Conservation (phyloP, 2,113 vertebrate species). For the Dromiciops gliroides region DNA sequence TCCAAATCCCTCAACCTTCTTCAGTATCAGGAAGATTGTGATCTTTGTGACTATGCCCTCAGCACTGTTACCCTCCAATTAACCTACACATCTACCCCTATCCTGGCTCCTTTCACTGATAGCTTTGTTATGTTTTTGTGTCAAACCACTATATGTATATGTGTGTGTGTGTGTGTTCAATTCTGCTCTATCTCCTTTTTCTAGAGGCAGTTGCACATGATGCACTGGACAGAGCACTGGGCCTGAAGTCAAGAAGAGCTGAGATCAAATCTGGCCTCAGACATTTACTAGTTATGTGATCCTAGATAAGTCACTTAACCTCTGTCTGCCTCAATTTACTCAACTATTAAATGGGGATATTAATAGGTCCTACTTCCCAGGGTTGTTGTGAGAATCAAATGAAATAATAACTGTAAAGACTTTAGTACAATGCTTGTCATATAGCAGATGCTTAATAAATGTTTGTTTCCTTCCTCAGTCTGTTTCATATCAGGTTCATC, state of each 20-base stretch:
- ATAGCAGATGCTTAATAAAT: neutral
- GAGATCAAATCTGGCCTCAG: neutral
- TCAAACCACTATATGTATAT: neutral
- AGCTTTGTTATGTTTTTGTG: neutral
- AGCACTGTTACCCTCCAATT: neutral
- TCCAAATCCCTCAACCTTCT: neutral
- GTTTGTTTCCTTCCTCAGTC: neutral
- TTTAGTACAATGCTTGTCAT: neutral
- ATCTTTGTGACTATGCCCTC: neutral
- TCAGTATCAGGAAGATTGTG: neutral
- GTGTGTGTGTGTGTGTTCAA: neutral
- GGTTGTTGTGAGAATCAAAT: neutral
- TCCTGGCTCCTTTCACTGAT: neutral
- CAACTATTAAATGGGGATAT: neutral
- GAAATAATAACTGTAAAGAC: neutral
- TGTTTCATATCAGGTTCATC: neutral
- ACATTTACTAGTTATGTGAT: neutral
- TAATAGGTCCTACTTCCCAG: neutral
- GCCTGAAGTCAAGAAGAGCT: neutral
- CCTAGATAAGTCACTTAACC: neutral
- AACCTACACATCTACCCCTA: accelerated
- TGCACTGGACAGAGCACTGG: neutral
- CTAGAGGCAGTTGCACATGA: neutral
- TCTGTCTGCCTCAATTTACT: neutral
- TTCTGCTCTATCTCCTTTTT: neutral